Evolutionary conservation across 1,140 invertebrate species (phyloP), one percentile per base, ranked within the genome.

Genomic region (Nautilus pompilius): DNA sequence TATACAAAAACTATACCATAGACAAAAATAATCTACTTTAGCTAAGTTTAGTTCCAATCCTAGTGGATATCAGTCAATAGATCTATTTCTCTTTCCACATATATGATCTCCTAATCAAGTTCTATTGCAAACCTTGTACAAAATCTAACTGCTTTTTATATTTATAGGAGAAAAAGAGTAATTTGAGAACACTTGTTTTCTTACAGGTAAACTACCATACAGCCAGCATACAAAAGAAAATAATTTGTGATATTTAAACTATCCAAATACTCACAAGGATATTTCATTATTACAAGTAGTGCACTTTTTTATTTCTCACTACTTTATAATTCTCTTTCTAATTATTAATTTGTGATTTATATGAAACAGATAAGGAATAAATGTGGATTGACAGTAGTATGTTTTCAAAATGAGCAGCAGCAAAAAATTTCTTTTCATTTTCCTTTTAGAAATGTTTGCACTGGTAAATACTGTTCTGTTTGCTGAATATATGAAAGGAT

Each of bases 1-100:
- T 48, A 51, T 69, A 1, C 33, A 49, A 51, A 30, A 58, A 36
- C 46, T 34, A 22, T 6, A 17, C 83, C 58, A 1, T 71, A 48
- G 62, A 73, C 60, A 67, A 89, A 89, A 32, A 32, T 94, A 62
- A 0, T 95, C 94, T 13, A 96, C 92, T 82, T 86, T 58, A 28
- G 71, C 51, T n/a, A 34, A 51, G 15, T 30, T 28, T 26, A 46
- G 10, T 34, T 13, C 13, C 33, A 45, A 64, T 62, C 33, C 29
- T 46, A 26, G 45, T 24, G 17, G 20, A n/a, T 51, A 60, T 24
- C 15, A 49, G 20, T 55, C 10, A n/a, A 8, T 53, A 26, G 8
- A 8, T 13, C 10, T 15, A 22, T 53, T 53, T 22, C 8, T n/a
- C 22, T 15, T 8, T 15, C 10, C 8, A 15, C 24, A 17, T 57